A percentile compares a stretch with the other conserved stretches of the same genome.
Evolutionary conservation across 2,797 vertebrate genomes (phyloP).

Genomic region (Helicolenus hilgendorfi): DNA sequence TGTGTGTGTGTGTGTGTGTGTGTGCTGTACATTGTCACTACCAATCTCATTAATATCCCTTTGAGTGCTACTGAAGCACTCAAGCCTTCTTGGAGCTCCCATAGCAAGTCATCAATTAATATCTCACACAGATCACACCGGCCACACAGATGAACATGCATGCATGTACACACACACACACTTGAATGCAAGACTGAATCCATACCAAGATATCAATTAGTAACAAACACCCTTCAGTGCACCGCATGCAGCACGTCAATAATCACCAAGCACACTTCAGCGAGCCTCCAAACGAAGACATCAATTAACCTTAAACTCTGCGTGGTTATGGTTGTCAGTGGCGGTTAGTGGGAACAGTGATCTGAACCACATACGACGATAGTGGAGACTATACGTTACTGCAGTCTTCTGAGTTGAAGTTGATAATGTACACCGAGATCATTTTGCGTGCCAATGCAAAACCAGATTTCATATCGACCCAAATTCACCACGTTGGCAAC

Average conservation of each 20-base stretch:
- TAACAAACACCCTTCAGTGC: constrained; percentile 27
- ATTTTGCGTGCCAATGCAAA: neutral
- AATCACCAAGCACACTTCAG: constrained; percentile 25
- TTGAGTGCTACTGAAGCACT: constrained; percentile 11
- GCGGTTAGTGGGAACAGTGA: neutral
- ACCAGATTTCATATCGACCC: neutral
- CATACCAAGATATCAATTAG: constrained; percentile 47
- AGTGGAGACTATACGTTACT: too few relatives aligned
- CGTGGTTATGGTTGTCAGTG: constrained; percentile 34
- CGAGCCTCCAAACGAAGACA: constrained; percentile 30
- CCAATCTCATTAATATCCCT: constrained; percentile 35
- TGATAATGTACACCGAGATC: neutral
- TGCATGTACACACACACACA: neutral
- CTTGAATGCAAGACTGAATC: constrained; percentile 10
- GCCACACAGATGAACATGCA: neutral
- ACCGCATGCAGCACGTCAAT: constrained; percentile 14
- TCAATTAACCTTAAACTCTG: constrained; percentile 36
- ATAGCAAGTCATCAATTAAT: constrained; percentile 38
- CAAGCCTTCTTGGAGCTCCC: constrained; percentile 6
- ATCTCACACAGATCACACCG: neutral
- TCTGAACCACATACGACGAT: neutral
- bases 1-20: neutral
- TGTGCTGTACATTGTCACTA: neutral
- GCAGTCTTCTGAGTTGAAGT: neutral
- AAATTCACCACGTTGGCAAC: neutral